phyloP scores from a whole-genome alignment of 2,888 invertebrate genomes.

The Drosophila tanythrix region DNA sequence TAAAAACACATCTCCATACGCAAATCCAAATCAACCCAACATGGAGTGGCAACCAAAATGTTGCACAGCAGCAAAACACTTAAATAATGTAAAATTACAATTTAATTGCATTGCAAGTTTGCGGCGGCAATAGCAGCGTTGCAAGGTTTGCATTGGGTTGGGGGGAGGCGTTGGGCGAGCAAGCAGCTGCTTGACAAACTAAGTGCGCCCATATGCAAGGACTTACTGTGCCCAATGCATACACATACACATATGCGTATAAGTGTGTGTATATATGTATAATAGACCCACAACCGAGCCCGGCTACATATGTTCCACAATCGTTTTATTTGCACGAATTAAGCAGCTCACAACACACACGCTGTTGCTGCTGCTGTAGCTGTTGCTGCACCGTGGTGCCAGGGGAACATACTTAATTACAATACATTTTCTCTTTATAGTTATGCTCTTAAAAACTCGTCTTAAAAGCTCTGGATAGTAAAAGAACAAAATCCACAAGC shows the following conservation, averaged over 20 bases:
- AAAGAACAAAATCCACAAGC: slow-evolving; percentile 3
- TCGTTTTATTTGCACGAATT: slow-evolving; percentile 78
- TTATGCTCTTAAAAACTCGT: not conserved
- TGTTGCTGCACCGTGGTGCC: slow-evolving; percentile 53
- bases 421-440: not conserved
- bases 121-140: slow-evolving; percentile 42
- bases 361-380: not conserved
- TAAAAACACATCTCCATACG: slow-evolving; percentile 31
- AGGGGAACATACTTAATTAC: not conserved
- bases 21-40: slow-evolving; percentile 21
- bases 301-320: slow-evolving; percentile 77
- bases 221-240: slow-evolving; percentile 33
- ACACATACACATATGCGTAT: not conserved
- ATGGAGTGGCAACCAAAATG: slow-evolving; percentile 55
- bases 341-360: slow-evolving; percentile 60
- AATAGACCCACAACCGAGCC: slow-evolving; percentile 64
- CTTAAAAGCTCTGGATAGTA: not conserved
- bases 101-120: slow-evolving; percentile 77
- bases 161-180: not conserved
- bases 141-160: not conserved
- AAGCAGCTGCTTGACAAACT: slow-evolving; percentile 42
- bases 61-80: slow-evolving; percentile 67
- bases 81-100: slow-evolving; percentile 78
- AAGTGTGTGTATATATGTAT: slow-evolving; percentile 29
- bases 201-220: slow-evolving; percentile 55